A percentile compares a stretch with the other conserved stretches of the same genome.
Evolutionary conservation across 2,797 vertebrate species (phyloP).

Genomic region (Sebastes iracundus): DNA sequence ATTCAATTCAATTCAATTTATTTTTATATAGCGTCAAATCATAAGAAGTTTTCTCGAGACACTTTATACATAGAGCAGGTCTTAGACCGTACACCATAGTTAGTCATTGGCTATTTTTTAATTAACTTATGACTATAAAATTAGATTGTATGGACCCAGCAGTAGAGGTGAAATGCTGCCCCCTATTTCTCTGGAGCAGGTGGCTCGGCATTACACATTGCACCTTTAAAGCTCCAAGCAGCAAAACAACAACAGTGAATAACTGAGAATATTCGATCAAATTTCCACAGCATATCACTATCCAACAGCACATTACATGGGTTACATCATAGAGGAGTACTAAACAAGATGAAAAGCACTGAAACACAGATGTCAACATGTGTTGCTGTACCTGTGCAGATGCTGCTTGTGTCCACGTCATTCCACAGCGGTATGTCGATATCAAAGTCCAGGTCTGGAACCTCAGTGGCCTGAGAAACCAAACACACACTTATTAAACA

Average conservation of each 20-base stretch:
- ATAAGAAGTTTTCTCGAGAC: no score
- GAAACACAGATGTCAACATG: background rate
- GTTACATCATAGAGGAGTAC: background rate
- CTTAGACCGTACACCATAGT: no score
- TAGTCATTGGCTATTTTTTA: no score
- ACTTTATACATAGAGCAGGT: no score
- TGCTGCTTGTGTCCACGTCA: constrained; percentile 75
- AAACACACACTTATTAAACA: constrained; percentile 13
- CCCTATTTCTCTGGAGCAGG: background rate
- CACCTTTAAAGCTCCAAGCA: background rate
- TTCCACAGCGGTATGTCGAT: constrained; percentile 89
- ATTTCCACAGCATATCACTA: background rate
- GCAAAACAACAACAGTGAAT: background rate
- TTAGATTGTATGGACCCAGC: background rate
- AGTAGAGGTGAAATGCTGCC: background rate
- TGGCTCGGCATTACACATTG: background rate
- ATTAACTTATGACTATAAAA: background rate
- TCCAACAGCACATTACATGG: background rate
- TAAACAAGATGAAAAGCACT: background rate
- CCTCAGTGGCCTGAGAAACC: constrained; percentile 80
- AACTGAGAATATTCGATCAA: background rate
- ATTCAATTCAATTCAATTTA: no score
- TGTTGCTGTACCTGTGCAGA: constrained; percentile 80
- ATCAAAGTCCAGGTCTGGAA: constrained; percentile 88
- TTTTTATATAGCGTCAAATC: no score